phyloP scores from a whole-genome alignment of 2,113 vertebrate genomes.

The Trogon surrucura region DNA sequence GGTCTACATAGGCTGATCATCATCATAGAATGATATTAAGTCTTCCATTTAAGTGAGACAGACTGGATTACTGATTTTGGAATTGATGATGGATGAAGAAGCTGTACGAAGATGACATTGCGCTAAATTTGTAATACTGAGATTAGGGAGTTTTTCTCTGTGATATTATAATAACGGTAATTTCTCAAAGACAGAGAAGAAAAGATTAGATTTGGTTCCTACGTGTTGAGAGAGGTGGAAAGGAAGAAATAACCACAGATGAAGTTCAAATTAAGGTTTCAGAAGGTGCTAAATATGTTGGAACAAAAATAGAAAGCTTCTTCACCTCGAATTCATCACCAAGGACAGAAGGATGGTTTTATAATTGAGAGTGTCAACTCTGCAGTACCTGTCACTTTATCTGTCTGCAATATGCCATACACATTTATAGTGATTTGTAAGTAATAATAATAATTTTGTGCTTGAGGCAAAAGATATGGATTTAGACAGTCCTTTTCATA shows the following conservation, averaged over 20 bases:
- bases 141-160: slow-evolving; percentile 40
- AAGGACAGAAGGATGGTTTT: slow-evolving; percentile 43
- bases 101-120: slow-evolving; percentile 24
- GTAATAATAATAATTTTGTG: slow-evolving; percentile 65
- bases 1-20: slow-evolving; percentile 36
- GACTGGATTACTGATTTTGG: slow-evolving; percentile 59
- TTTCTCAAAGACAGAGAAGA: slow-evolving; percentile 44
- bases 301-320: slow-evolving; percentile 33
- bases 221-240: not conserved
- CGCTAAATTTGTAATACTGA: slow-evolving; percentile 40
- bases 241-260: slow-evolving; percentile 17
- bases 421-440: slow-evolving; percentile 56
- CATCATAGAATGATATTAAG: slow-evolving; percentile 27
- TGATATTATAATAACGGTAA: slow-evolving; percentile 33
- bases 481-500: slow-evolving; percentile 11
- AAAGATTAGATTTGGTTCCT: slow-evolving; percentile 46
- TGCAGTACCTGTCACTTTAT: slow-evolving; percentile 55
- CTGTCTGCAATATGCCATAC: slow-evolving; percentile 47
- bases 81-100: slow-evolving; percentile 66
- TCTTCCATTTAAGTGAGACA: slow-evolving; percentile 62
- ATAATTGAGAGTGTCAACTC: slow-evolving; percentile 45
- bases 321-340: slow-evolving; percentile 56
- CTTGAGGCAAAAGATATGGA: slow-evolving; percentile 23
- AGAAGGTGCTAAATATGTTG: slow-evolving; percentile 29
- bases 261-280: slow-evolving; percentile 61